Percentiles rank a stretch among this genome's conserved stretches.
phyloP scores from a whole-genome alignment of 2,797 vertebrate species.

The Ceryle rudis region DNA sequence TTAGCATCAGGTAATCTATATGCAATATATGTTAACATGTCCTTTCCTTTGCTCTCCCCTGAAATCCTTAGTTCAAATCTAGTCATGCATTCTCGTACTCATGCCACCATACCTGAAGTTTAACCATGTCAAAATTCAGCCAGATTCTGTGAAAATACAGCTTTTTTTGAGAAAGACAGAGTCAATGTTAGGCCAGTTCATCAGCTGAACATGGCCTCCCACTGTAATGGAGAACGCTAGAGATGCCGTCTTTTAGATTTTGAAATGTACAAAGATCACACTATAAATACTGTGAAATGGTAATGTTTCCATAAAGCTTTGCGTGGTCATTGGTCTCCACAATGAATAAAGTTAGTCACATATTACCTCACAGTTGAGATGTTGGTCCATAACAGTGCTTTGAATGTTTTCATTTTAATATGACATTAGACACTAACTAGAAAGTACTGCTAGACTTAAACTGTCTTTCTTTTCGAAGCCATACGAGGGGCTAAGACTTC shows the following conservation, averaged over 20 bases:
- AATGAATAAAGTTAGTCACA: background rate
- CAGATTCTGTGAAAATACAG: background rate
- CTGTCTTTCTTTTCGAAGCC: constrained; percentile 79
- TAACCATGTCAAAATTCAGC: background rate
- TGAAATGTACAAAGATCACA: background rate
- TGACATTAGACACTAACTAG: background rate
- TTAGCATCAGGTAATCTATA: background rate
- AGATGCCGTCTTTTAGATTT: background rate
- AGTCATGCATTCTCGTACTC: background rate
- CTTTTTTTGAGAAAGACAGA: background rate
- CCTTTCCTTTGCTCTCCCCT: background rate
- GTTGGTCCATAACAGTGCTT: background rate
- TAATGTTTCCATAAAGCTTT: background rate
- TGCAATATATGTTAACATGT: background rate
- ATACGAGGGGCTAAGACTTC: constrained; percentile 94
- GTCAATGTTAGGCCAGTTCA: background rate
- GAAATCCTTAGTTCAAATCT: background rate
- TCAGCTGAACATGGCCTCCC: background rate
- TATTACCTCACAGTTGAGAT: background rate
- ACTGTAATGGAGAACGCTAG: background rate
- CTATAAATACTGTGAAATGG: background rate
- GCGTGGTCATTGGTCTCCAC: background rate
- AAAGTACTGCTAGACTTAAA: background rate
- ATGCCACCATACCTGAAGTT: background rate
- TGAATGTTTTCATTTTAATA: background rate